A percentile compares a stretch with the other conserved stretches of the same genome.
phyloP scores from a whole-genome alignment of 2,113 vertebrate genomes.

The Tetrax tetrax region DNA sequence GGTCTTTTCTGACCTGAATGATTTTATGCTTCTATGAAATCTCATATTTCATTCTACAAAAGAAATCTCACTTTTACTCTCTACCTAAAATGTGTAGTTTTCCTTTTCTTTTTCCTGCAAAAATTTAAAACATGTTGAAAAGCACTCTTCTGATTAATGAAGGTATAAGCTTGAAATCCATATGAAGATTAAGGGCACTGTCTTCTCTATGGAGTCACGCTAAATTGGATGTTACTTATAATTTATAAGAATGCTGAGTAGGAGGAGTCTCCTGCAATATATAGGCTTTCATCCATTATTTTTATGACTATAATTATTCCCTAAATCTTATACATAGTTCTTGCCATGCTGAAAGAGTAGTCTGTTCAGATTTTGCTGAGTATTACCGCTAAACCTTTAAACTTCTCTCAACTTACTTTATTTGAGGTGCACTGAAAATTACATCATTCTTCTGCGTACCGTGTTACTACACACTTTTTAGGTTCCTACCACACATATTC shows the following conservation, averaged over 20 bases:
- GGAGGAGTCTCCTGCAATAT: constrained; percentile 19
- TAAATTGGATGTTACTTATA: constrained; percentile 55
- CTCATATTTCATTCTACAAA: background rate
- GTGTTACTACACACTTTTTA: background rate
- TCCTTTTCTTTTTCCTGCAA: background rate
- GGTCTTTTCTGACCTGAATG: too few relatives aligned
- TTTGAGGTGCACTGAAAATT: background rate
- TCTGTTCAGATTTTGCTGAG: background rate
- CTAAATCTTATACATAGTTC: background rate
- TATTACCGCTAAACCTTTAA: background rate
- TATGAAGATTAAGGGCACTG: constrained; percentile 45
- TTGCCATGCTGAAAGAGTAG: background rate
- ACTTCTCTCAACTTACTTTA: background rate
- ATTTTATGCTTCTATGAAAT: too few relatives aligned
- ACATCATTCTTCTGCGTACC: background rate
- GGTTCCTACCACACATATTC: background rate
- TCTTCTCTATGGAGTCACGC: constrained; percentile 24
- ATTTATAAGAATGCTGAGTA: constrained; percentile 45
- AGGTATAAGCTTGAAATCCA: constrained; percentile 13
- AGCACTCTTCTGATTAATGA: constrained; percentile 27
- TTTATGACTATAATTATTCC: constrained; percentile 49
- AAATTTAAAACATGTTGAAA: background rate
- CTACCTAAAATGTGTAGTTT: background rate
- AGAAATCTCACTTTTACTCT: background rate
- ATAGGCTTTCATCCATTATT: constrained; percentile 50